A percentile compares a stretch with the other conserved stretches of the same genome.
Evolutionary conservation across 2,113 vertebrate species (phyloP).

Genomic region (Vidua macroura): DNA sequence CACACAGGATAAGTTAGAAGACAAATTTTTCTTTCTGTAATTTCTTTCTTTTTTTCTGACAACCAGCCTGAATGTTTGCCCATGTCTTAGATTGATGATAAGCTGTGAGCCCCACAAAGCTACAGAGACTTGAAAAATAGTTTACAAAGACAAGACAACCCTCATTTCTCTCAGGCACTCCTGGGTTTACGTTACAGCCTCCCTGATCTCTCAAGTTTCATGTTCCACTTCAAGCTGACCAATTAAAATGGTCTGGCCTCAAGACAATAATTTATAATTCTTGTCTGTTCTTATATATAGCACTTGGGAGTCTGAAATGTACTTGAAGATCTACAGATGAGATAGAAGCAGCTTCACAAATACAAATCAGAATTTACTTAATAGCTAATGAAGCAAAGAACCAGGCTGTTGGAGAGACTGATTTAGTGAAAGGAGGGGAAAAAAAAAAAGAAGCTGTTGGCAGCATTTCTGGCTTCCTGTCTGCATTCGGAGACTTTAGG

Average conservation of each 20-base stretch:
- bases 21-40: neutral
- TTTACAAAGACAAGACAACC: neutral
- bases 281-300: neutral
- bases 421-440: neutral
- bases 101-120: neutral
- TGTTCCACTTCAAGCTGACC: neutral
- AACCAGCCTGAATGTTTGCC: neutral
- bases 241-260: neutral
- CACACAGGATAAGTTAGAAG: neutral
- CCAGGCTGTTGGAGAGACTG: neutral
- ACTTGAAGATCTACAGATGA: neutral
- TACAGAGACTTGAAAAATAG: neutral
- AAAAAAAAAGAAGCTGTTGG: fast-evolving
- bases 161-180: neutral
- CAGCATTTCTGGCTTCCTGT: neutral
- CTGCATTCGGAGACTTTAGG: neutral
- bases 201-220: neutral
- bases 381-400: neutral
- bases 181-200: neutral
- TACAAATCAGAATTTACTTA: neutral
- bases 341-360: neutral
- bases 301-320: neutral
- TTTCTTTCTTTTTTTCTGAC: neutral
- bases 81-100: neutral
- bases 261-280: neutral